Evolutionary conservation across 2,113 vertebrate genomes (phyloP).

Genomic region (Ranitomeya imitator): DNA sequence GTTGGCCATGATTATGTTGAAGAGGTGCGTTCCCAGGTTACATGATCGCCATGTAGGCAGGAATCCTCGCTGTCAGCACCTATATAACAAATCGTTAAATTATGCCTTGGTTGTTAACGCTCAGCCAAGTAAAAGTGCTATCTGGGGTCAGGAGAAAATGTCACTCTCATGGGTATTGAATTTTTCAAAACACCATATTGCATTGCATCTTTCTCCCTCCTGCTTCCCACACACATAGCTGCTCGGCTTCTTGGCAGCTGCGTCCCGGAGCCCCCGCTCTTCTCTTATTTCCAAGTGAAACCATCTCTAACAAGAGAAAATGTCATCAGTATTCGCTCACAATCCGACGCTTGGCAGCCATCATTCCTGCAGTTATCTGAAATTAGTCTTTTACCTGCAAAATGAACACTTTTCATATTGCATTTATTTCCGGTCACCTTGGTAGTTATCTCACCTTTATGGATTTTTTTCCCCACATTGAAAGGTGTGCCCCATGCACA

Average conservation of each 20-base stretch:
- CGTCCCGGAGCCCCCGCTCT: not conserved
- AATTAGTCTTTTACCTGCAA: too few relatives aligned
- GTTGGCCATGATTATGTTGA: constrained; percentile 98
- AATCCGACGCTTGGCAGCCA: not conserved
- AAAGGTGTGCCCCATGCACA: too few relatives aligned
- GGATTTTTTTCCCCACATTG: too few relatives aligned
- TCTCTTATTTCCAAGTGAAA: not conserved
- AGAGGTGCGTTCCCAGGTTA: constrained; percentile 77
- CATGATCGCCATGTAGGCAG: not conserved
- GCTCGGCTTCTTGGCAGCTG: constrained; percentile 15
- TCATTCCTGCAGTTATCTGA: not conserved
- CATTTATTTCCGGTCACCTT: too few relatives aligned
- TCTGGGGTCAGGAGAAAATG: not conserved
- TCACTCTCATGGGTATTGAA: not conserved
- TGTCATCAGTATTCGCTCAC: not conserved
- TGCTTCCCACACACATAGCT: not conserved
- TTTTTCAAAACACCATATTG: constrained; percentile 34
- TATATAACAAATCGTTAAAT: too few relatives aligned
- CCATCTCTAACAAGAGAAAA: not conserved
- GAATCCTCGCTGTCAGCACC: too few relatives aligned
- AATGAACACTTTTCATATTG: too few relatives aligned
- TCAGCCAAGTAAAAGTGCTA: not conserved
- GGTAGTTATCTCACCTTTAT: too few relatives aligned
- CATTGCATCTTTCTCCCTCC: not conserved
- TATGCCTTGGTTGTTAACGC: not conserved